A percentile compares a stretch with the other conserved stretches of the same genome.
Evolutionary conservation across 2,888 invertebrate genomes (phyloP).

Genomic region (Sarcophaga caerulescens): DNA sequence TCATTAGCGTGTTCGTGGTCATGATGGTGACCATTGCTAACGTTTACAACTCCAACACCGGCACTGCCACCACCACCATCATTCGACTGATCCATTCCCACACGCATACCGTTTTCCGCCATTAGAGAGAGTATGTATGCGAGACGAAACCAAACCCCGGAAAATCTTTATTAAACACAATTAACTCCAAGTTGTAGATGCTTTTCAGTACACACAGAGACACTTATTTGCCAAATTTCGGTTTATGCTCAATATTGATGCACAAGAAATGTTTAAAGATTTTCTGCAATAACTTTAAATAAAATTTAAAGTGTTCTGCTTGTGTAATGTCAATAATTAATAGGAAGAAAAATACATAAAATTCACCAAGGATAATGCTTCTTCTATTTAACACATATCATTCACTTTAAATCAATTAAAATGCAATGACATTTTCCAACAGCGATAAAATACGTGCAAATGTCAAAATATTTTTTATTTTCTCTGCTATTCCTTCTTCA

Average conservation of each 20-base stretch:
- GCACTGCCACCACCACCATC: slow-evolving; percentile 70
- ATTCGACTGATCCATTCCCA: slow-evolving; percentile 71
- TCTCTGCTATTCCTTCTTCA: background rate
- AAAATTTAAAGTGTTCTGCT: slow-evolving; percentile 51
- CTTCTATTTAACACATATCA: slow-evolving; percentile 39
- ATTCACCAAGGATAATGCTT: slow-evolving; percentile 63
- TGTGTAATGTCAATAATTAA: slow-evolving; percentile 67
- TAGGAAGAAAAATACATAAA: slow-evolving; percentile 65
- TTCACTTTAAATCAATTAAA: slow-evolving; percentile 28
- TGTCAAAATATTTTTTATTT: background rate
- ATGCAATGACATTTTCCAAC: slow-evolving; percentile 24
- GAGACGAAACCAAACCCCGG: slow-evolving; percentile 47
- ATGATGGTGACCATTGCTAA: slow-evolving; percentile 77
- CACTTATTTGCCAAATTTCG: background rate
- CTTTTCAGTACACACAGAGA: background rate
- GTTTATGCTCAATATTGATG: background rate
- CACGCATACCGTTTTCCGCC: slow-evolving; percentile 79
- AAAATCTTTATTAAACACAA: slow-evolving; percentile 50
- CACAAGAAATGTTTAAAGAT: background rate
- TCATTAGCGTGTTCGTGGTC: slow-evolving; percentile 74
- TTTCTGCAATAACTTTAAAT: slow-evolving; percentile 27
- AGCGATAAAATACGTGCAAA: background rate
- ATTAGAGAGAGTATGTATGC: slow-evolving; percentile 70
- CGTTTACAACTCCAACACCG: slow-evolving; percentile 66
- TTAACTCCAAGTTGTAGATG: slow-evolving; percentile 22